Conservation (phyloP, 2,888 invertebrate genomes). For the Augiades crinisus region DNA sequence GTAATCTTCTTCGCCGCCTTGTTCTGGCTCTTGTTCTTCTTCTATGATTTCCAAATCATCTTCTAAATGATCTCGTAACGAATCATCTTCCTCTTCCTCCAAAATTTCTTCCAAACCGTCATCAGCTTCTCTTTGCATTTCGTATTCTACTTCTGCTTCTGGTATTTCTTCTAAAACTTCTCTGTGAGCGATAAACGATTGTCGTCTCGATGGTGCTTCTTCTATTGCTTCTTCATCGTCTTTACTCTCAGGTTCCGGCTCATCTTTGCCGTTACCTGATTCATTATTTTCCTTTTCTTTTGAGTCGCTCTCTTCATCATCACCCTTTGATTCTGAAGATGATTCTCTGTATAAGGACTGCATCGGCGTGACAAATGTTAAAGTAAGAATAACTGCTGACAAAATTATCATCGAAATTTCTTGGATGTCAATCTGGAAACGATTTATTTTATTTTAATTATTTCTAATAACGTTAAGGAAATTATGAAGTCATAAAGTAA, state of each 20-base stretch:
- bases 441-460: too few relatives aligned
- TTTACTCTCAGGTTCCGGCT: conserved; percentile 32
- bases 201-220: conserved; percentile 45
- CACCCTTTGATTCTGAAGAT: conserved; percentile 41
- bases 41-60: conserved; percentile 62
- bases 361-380: conserved; percentile 85
- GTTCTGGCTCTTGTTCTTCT: conserved; percentile 50
- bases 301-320: conserved; percentile 28
- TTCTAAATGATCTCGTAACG: conserved; percentile 43
- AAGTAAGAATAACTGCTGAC: conserved; percentile 77
- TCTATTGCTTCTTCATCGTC: conserved; percentile 42
- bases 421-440: conserved; percentile 47
- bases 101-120: conserved; percentile 67
- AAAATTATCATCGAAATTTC: conserved; percentile 79
- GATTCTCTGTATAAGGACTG: conserved; percentile 61
- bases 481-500: too few relatives aligned
- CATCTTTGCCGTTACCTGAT: conserved; percentile 29
- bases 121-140: conserved; percentile 57
- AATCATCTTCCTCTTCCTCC: conserved; percentile 67
- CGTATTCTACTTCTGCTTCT: conserved; percentile 67
- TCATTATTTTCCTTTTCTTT: conserved; percentile 33
- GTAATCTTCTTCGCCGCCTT: conserved; percentile 53
- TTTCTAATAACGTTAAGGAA: too few relatives aligned
- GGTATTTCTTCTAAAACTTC: conserved; percentile 73
- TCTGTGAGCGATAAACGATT: conserved; percentile 62